phyloP scores from a whole-genome alignment of 2,113 vertebrate genomes.

The Balaenoptera acutorostrata region DNA sequence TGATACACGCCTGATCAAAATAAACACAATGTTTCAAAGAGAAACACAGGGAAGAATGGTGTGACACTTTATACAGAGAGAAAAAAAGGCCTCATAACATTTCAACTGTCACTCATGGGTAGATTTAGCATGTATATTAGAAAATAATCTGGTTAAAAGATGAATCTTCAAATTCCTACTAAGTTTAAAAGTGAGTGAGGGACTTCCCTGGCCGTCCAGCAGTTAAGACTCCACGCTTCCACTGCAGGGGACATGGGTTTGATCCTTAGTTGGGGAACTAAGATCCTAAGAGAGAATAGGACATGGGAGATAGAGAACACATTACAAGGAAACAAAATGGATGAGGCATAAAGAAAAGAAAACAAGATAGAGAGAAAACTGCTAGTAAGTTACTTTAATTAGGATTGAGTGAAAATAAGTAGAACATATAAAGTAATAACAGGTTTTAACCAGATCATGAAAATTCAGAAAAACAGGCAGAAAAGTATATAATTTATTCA shows the following conservation, averaged over 20 bases:
- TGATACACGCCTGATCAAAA: not conserved
- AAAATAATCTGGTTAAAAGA: not conserved
- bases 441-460: not conserved
- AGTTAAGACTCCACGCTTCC: not conserved
- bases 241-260: not conserved
- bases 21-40: not conserved
- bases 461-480: not conserved
- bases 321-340: not conserved
- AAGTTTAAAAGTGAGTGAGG: not conserved
- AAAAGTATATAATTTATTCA: not conserved
- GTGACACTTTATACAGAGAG: not conserved
- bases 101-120: not conserved
- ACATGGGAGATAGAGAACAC: not conserved
- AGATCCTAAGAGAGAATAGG: fast-evolving
- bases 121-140: not conserved
- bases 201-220: not conserved
- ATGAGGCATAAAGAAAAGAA: not conserved
- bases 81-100: not conserved
- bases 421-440: not conserved
- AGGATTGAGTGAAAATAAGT: not conserved
- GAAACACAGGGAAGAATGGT: not conserved
- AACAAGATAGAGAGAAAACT: not conserved
- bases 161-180: not conserved
- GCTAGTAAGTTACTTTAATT: not conserved
- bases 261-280: not conserved